A percentile compares a stretch with the other conserved stretches of the same genome.
phyloP scores from a whole-genome alignment of 2,888 invertebrate species.

The Caenorhabditis auriculariae region DNA sequence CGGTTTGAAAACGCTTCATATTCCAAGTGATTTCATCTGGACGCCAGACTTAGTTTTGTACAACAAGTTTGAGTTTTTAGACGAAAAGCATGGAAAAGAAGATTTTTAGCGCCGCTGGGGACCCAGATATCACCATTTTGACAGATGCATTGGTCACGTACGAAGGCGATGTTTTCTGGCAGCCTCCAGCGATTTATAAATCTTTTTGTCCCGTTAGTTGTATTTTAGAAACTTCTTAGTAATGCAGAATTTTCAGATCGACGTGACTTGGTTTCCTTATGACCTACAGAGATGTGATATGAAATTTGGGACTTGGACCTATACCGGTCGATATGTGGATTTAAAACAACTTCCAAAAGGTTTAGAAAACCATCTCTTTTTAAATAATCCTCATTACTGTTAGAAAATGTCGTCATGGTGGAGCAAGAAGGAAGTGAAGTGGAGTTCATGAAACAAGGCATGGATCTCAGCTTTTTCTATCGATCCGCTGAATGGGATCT shows the following conservation, averaged over 20 bases:
- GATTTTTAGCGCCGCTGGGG: slow-evolving; percentile 61
- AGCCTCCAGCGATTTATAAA: slow-evolving; percentile 64
- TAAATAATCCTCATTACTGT: slow-evolving; percentile 1
- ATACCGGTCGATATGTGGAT: slow-evolving; percentile 59
- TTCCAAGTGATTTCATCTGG: slow-evolving; percentile 94
- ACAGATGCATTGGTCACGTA: slow-evolving; percentile 58
- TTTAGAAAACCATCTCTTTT: not conserved
- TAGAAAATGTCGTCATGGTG: slow-evolving; percentile 37
- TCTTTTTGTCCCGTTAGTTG: slow-evolving; percentile 60
- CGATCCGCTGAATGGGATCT: slow-evolving; percentile 64
- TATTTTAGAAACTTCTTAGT: not conserved
- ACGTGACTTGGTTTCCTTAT: slow-evolving; percentile 63
- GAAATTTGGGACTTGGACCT: slow-evolving; percentile 64
- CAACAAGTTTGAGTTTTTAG: slow-evolving; percentile 72
- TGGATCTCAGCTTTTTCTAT: slow-evolving; percentile 63
- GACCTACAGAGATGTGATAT: slow-evolving; percentile 60
- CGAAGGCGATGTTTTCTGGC: slow-evolving; percentile 62
- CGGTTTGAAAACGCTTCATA: slow-evolving; percentile 85
- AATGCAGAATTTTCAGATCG: slow-evolving; percentile 48
- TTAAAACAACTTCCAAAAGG: slow-evolving; percentile 48
- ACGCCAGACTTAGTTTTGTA: slow-evolving; percentile 91
- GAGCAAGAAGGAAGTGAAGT: slow-evolving; percentile 47
- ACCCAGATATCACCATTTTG: slow-evolving; percentile 62
- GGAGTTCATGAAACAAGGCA: slow-evolving; percentile 60
- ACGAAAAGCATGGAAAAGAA: not conserved